These are phyloP conservation scores for Chymomyza costata DNA, from an alignment of 1,140 invertebrate species.

Conservation along the genomic window DNA sequence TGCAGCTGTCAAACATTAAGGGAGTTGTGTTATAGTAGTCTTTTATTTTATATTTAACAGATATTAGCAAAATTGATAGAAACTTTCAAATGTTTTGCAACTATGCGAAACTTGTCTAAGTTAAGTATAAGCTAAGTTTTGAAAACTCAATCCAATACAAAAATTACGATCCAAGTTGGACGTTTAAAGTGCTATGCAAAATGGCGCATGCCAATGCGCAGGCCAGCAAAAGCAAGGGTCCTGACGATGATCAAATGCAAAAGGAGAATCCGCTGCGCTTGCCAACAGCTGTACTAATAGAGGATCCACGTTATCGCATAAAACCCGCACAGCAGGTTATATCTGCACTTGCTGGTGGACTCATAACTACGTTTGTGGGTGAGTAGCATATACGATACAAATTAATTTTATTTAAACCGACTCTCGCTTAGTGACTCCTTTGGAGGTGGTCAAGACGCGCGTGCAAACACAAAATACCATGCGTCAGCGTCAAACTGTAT, in stretches of 20 bases:
- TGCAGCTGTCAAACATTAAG: too few species aligned
- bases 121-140: too few species aligned
- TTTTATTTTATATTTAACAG: too few species aligned
- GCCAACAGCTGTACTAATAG: conserved; percentile 36
- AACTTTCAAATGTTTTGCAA: too few species aligned
- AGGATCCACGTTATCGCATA: conserved; percentile 86
- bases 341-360: conserved; percentile 90
- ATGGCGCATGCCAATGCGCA: too few species aligned
- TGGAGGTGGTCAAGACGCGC: conserved; percentile 99
- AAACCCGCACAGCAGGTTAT: conserved; percentile 91
- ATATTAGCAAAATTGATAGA: too few species aligned
- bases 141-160: too few species aligned
- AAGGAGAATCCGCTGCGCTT: conserved; percentile 20
- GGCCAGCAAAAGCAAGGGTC: not conserved
- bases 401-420: conserved; percentile 23
- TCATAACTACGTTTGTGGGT: conserved; percentile 93
- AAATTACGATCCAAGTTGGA: too few species aligned
- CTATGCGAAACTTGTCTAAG: too few species aligned
- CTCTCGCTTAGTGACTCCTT: conserved; percentile 89
- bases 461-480: conserved; percentile 90
- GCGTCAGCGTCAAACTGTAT: conserved; percentile 91
- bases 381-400: conserved; percentile 64
- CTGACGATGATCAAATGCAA: not conserved
- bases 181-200: too few species aligned
- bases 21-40: too few species aligned